Evolutionary conservation across 2,797 vertebrate genomes (phyloP), one percentile per base, ranked within the genome.

Genomic region (Centropyge bicolor): DNA sequence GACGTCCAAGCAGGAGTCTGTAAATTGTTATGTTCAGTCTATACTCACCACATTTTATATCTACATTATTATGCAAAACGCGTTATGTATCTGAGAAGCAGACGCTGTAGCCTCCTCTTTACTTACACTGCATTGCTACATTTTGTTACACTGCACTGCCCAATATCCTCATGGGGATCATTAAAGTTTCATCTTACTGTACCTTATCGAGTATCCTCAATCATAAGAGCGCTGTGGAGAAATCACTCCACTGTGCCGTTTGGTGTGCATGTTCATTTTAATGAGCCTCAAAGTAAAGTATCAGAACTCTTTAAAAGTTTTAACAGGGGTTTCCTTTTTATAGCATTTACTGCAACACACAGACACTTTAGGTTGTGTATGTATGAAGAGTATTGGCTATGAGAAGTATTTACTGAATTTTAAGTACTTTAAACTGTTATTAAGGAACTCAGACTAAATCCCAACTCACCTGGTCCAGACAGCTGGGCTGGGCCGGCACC

Each of bases 381-480:
- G 31, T 57, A 27, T 68, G 27, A 10, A 31, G 36, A 20, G 51
- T 14, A 20, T 48, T 74, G 71, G 65, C 60, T 13, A 24, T 54
- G 10, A 76, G 70, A 76, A 20, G n/a, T 19, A 27, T 75, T 84
- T 55, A 81, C 20, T 62, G 27, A 84, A 51, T 83, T 73, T 52
- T 79, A 86, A 85, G 56, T 75, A 24, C 59, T 54, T 79, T 17
- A 76, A 78, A 73, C 11, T 63, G 54, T 73, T 73, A 38, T 68
- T 54, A 82, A 74, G 20, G 64, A 78, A 76, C 13, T 57, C 49
- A 3, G n/a, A 69, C 69, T 77, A 68, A 89, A 85, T 86, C 85
- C 82, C 78, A 55, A 0, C 68, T 86, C 74, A 88, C 88, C 84
- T 88, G 83, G 74, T 84, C 70, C 75, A 88, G 85, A 88, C 82